Conservation (phyloP, 1,140 invertebrate species). For the Leptopilina clavipes region DNA sequence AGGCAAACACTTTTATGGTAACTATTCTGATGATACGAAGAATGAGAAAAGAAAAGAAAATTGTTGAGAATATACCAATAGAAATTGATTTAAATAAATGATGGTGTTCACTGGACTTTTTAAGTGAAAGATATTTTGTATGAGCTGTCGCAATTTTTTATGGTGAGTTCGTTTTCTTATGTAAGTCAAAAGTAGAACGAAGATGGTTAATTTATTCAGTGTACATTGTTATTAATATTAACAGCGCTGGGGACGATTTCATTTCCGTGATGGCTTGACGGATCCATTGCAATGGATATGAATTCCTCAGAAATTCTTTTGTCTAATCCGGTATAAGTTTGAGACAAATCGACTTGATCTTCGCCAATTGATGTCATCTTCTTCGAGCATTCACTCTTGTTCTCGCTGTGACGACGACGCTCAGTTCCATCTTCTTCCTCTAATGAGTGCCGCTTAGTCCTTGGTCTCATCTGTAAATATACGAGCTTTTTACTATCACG, state of each 20-base stretch:
- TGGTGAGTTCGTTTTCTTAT: constrained; percentile 18
- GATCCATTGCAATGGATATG: constrained; percentile 75
- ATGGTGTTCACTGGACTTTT: not conserved
- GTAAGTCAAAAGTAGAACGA: constrained; percentile 1
- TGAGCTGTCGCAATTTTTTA: not conserved
- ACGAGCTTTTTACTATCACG: not conserved
- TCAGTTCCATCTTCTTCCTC: constrained; percentile 62
- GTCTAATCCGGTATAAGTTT: constrained; percentile 78
- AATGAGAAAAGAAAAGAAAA: not conserved
- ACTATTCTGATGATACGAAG: not conserved
- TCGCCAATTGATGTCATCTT: constrained; percentile 65
- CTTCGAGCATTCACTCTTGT: constrained; percentile 59
- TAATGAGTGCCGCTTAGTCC: not conserved
- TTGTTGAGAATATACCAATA: not conserved
- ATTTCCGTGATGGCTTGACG: constrained; percentile 69
- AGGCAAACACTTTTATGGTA: no score
- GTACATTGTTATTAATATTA: constrained; percentile 17
- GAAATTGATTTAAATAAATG: not conserved
- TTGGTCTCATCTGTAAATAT: constrained; percentile 46
- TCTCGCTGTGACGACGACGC: constrained; percentile 56
- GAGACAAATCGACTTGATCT: constrained; percentile 72
- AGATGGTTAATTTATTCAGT: constrained; percentile 19
- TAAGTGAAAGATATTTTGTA: not conserved
- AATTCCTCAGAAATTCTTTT: constrained; percentile 78
- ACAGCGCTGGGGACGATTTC: constrained; percentile 56